Evolutionary conservation across 2,113 vertebrate genomes (phyloP), one percentile per base, ranked within the genome.

Genomic region (Antennarius striatus): DNA sequence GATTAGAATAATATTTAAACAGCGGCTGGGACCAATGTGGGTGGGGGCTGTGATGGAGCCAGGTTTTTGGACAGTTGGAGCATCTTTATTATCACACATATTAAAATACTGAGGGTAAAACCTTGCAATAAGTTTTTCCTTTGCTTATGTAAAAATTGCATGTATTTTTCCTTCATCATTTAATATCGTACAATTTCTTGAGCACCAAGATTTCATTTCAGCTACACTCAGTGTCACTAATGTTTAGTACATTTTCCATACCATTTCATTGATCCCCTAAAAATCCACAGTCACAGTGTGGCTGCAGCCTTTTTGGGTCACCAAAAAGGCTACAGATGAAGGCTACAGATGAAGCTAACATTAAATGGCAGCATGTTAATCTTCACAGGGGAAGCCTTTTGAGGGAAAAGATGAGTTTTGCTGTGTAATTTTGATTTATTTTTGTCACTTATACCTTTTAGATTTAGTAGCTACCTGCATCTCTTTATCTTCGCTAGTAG

Each of bases 1-100:
- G 49, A 32, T 79, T 78, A 30, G 10, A 74, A 71, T 62, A 73
- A 77, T 63, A 72, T 70, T 79, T 71, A 49, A 73, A 77, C 61
- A 45, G 59, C n/a, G 36, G 77, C 28, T 67, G 57, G 68, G 39
- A 64, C 45, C 52, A 75, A 71, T 80, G 52, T 58, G 11, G 45
- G 56, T 8, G 16, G 49, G 3, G 53, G 53, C 1, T 15, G 28
- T 15, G 9, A 56, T 36, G 8, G n/a, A 71, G 60, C 11, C 48
- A 55, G 50, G 12, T 45, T 17, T 53, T 12, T 1, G 14, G 5
- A 77, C 67, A 75, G 79, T 63, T 78, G 72, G 66, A 65, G 29
- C 56, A 60, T 40, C 16, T 45, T 59, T 64, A 42, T 16, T 16
- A 10, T 61, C 63, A 13, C 10, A 32, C 10, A 39, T 1, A 46